Percentiles rank a stretch among this genome's conserved stretches.
phyloP scores from a whole-genome alignment of 2,113 vertebrate genomes.

The Aspiorhynchus laticeps region DNA sequence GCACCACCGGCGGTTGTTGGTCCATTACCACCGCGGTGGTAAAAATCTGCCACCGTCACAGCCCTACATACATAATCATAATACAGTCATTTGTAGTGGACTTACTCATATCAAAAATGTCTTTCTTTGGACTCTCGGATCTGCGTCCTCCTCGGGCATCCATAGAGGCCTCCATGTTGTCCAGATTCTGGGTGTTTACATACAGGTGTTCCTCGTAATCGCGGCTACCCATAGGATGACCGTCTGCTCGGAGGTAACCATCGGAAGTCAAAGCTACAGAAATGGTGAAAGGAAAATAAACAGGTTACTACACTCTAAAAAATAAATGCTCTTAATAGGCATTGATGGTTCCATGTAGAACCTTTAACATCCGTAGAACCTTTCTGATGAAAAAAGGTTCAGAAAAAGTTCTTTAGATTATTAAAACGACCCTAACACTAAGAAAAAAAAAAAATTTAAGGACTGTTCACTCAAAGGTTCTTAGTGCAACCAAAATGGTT shows the following conservation, averaged over 20 bases:
- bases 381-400: too few species aligned
- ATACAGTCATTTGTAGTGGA: not conserved
- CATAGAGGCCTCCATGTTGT: conserved; percentile 68
- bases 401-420: too few species aligned
- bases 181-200: conserved; percentile 90
- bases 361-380: too few species aligned
- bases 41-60: too few species aligned
- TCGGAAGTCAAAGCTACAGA: conserved; percentile 75
- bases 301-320: not conserved
- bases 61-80: not conserved
- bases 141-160: conserved; percentile 82
- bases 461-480: too few species aligned
- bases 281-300: not conserved
- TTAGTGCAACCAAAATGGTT: too few species aligned
- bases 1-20: too few species aligned
- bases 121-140: not conserved
- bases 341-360: too few species aligned
- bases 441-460: too few species aligned
- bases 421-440: too few species aligned
- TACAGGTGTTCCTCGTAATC: conserved; percentile 96
- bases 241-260: conserved; percentile 87
- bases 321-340: too few species aligned
- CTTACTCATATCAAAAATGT: conserved; percentile 96
- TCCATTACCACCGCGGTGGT: too few species aligned
- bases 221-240: conserved; percentile 73